Evolutionary conservation across 2,797 vertebrate species (phyloP).

Genomic region (Sebastiscus albofasciatus): DNA sequence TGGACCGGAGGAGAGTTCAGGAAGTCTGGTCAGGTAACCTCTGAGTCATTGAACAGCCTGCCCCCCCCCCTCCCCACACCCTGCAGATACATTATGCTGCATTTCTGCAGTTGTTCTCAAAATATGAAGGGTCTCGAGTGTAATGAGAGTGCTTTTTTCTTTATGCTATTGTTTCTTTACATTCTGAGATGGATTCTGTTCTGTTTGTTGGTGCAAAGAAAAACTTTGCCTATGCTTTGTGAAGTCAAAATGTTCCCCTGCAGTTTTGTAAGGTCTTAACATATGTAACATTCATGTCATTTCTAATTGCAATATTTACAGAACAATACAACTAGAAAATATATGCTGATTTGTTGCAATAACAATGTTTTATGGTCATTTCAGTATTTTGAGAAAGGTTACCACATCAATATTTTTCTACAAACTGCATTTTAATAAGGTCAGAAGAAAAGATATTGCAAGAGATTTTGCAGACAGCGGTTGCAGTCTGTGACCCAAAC

Average conservation of each 20-base stretch:
- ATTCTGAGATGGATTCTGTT: neutral
- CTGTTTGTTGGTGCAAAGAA: neutral
- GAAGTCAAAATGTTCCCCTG: accelerated
- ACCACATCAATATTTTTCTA: neutral
- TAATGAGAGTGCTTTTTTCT: no score
- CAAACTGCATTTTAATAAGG: neutral
- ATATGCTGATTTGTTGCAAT: neutral
- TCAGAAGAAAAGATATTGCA: neutral
- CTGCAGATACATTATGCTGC: neutral
- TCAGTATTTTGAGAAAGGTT: neutral
- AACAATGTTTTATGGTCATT: neutral
- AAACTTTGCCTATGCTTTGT: neutral
- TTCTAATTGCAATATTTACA: neutral
- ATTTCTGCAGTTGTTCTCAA: neutral
- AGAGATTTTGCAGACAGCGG: neutral
- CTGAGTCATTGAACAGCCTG: neutral
- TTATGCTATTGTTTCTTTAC: neutral
- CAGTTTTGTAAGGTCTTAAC: neutral
- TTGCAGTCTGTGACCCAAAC: neutral
- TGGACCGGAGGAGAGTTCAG: neutral
- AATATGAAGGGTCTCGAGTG: no score
- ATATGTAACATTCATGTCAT: neutral
- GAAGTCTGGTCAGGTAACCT: neutral
- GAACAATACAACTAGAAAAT: neutral
- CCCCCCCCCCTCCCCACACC: no score